These are phyloP conservation scores for Heliothis virescens DNA, from an alignment of 1,140 invertebrate genomes.

Conservation along the genomic window DNA sequence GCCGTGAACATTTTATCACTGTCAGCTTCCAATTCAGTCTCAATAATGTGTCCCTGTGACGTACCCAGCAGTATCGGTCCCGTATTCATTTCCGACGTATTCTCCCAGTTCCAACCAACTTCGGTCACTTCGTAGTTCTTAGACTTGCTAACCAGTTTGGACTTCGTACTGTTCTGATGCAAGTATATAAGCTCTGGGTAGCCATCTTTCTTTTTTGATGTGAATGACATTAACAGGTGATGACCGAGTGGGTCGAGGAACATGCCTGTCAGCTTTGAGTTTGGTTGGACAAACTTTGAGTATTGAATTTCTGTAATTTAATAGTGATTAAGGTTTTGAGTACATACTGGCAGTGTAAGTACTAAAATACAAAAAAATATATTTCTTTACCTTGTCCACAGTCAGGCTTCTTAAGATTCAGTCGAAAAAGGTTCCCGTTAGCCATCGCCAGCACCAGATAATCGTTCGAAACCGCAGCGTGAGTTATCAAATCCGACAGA, in stretches of 20 bases:
- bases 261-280: slow-evolving; percentile 89
- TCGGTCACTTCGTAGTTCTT: slow-evolving; percentile 95
- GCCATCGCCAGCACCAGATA: slow-evolving; percentile 94
- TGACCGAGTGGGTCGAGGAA: slow-evolving; percentile 95
- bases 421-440: slow-evolving; percentile 92
- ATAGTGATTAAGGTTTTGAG: not conserved
- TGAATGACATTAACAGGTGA: slow-evolving; percentile 93
- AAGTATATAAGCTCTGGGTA: slow-evolving; percentile 93
- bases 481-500: slow-evolving; percentile 91
- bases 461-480: slow-evolving; percentile 93
- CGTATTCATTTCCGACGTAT: slow-evolving; percentile 90
- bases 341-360: not conserved
- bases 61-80: slow-evolving; percentile 96
- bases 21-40: slow-evolving; percentile 93
- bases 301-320: slow-evolving; percentile 76
- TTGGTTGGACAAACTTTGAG: slow-evolving; percentile 88
- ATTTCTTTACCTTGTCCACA: slow-evolving; percentile 94
- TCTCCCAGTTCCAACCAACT: slow-evolving; percentile 95
- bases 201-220: slow-evolving; percentile 88
- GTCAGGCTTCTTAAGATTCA: slow-evolving; percentile 93
- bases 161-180: slow-evolving; percentile 86
- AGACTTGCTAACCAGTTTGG: slow-evolving; percentile 88
- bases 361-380: too few relatives aligned
- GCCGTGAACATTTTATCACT: slow-evolving; percentile 93
- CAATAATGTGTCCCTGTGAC: slow-evolving; percentile 96